Evolutionary conservation across 2,113 vertebrate genomes (phyloP), one percentile per base, ranked within the genome.

Genomic region (Ammodytes dubius): DNA sequence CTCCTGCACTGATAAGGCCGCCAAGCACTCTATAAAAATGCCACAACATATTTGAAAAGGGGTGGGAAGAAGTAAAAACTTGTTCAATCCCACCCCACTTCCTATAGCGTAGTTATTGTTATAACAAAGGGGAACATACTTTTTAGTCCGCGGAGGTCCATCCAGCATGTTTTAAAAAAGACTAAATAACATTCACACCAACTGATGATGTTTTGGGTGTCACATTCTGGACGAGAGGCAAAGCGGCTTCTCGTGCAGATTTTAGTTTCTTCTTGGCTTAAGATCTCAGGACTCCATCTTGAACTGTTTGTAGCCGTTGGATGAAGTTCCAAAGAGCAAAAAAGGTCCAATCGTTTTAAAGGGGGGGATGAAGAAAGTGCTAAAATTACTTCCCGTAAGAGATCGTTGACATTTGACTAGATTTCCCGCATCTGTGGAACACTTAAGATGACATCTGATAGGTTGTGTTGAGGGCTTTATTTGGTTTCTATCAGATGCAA

Each of bases 251-350:
- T 39, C 8, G 2, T 43, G 59, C 39, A 39, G 70, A 52, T 35
- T 50, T 57, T 27, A 15, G 14, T 4, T 52, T 53, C 61, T 37
- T 47, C 46, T 52, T 66, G 40, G 45, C 47, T 58, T 49, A 1
- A 35, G 14, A 47, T 47, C 64, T 27, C 27, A 27, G 5, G 0
- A 27, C 63, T 63, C 61, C 46, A 59, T 59, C 70, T 71, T 58
- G 68, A 73, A 27, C 35, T 35, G 43, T 70, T 81, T 74, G 61
- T 8, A 47, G 35, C 45, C 50, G 15, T 45, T 81, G 68, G 73
- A 56, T 3, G 59, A 54, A 19, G 54, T 42, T 66, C 42, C 6
- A 11, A 69, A 37, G 13, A 9, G 64, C 10, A 84, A 78, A 74
- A 78, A 74, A 59, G 64, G 64, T 64, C 43, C 4, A 7, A 77